A percentile compares a stretch with the other conserved stretches of the same genome.
Conservation (phyloP, 2,113 vertebrate genomes). For the Myanophis thanlyinensis region DNA sequence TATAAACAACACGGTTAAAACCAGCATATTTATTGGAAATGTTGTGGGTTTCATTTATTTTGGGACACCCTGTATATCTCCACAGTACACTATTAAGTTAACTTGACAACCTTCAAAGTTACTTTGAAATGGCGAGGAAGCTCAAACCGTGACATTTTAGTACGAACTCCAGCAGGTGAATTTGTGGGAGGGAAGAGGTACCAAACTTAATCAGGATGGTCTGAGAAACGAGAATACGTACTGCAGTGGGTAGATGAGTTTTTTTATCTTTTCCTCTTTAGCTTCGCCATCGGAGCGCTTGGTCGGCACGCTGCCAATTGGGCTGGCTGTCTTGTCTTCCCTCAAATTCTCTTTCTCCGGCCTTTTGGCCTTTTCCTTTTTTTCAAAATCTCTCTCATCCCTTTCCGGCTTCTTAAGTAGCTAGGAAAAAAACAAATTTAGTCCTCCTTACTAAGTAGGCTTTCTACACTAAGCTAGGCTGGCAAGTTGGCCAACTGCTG, state of each 20-base stretch:
- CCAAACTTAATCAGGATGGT: constrained; percentile 39
- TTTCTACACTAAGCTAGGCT: constrained; percentile 20
- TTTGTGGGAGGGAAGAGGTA: constrained; percentile 24
- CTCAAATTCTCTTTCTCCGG: constrained; percentile 83
- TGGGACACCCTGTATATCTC: too few relatives aligned
- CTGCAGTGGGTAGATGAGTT: constrained; percentile 72
- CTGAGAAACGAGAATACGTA: constrained; percentile 23
- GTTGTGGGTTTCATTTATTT: too few relatives aligned
- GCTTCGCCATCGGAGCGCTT: constrained; percentile 83
- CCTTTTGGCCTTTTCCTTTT: constrained; percentile 90
- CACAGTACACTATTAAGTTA: neutral
- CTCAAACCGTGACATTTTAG: neutral
- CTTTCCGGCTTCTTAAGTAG: constrained; percentile 95
- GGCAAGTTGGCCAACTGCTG: neutral
- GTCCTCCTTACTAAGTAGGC: constrained; percentile 45
- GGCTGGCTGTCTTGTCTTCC: constrained; percentile 79
- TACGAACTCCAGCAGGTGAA: neutral
- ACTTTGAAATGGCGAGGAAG: neutral
- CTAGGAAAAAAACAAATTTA: constrained; percentile 75
- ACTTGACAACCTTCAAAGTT: neutral
- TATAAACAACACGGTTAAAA: too few relatives aligned
- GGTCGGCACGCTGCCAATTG: constrained; percentile 68
- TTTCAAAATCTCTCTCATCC: constrained; percentile 87
- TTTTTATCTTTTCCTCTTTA: constrained; percentile 88
- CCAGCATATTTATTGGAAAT: too few relatives aligned